These are phyloP conservation scores for Pipra filicauda DNA, from an alignment of 2,113 vertebrate species.

Conservation along the genomic window DNA sequence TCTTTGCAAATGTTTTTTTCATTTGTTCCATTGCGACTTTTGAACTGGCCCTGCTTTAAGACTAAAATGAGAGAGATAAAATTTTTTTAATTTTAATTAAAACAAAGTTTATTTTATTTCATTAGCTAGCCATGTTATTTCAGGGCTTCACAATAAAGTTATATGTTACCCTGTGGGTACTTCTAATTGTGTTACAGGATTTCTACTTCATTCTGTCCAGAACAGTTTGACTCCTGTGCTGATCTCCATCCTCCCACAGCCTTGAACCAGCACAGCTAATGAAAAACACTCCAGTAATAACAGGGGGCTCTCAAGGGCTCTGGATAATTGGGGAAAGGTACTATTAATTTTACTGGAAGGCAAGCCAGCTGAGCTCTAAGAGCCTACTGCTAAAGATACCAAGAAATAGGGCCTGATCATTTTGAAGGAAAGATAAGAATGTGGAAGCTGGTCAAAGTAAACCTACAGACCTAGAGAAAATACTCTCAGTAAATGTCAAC, in stretches of 20 bases:
- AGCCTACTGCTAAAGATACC: conserved; percentile 32
- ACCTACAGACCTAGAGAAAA: neutral
- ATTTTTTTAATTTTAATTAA: conserved; percentile 71
- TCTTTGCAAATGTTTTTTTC: neutral
- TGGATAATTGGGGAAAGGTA: conserved; percentile 49
- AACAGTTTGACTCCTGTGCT: conserved; percentile 45
- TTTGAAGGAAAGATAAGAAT: neutral
- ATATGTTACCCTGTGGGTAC: conserved; percentile 67
- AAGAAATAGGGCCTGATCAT: neutral
- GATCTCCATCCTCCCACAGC: conserved; percentile 17
- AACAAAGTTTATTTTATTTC: conserved; percentile 67
- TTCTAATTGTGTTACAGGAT: conserved; percentile 54
- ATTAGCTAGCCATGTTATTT: conserved; percentile 64
- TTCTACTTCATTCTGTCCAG: conserved; percentile 45
- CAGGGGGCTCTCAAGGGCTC: conserved; percentile 27
- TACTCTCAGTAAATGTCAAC: neutral
- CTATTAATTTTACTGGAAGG: conserved; percentile 52
- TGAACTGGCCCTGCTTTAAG: conserved; percentile 55
- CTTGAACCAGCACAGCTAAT: conserved; percentile 54
- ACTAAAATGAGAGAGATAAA: conserved; percentile 65
- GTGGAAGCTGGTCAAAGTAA: conserved; percentile 42
- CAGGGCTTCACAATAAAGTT: conserved; percentile 68
- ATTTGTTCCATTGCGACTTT: conserved; percentile 17
- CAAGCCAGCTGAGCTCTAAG: neutral
- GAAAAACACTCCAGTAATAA: conserved; percentile 64